Percentiles rank a stretch among this genome's conserved stretches.
Evolutionary conservation across 2,797 vertebrate species (phyloP).

Genomic region (Choloepus didactylus): DNA sequence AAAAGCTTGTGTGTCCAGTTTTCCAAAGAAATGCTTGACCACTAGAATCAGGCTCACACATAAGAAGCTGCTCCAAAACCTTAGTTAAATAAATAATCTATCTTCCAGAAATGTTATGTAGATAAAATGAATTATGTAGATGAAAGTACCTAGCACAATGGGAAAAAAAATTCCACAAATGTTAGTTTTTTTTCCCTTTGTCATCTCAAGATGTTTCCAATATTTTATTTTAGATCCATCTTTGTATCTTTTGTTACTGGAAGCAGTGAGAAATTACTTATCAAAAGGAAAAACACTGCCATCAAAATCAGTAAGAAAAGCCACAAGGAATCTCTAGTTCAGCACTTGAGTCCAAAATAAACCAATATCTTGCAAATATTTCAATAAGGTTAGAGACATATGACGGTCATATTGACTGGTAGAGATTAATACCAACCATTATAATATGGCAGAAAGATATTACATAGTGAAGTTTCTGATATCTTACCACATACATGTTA

Average conservation of each 20-base stretch:
- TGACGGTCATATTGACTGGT: background rate
- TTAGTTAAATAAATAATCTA: background rate
- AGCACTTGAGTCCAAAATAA: background rate
- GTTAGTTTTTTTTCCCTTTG: background rate
- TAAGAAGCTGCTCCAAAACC: background rate
- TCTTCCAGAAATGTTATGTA: background rate
- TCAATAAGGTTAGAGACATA: background rate
- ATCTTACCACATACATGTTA: background rate
- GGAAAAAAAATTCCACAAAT: background rate
- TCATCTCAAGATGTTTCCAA: conserved; percentile 5
- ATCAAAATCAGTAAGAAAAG: background rate
- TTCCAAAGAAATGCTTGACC: background rate
- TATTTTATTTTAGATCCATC: conserved; percentile 13
- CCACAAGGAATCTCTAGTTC: background rate
- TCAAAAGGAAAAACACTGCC: background rate
- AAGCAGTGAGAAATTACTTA: conserved; percentile 34
- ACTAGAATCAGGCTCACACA: background rate
- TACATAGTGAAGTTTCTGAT: background rate
- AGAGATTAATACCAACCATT: background rate
- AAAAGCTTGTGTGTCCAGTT: background rate
- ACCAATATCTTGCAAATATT: background rate
- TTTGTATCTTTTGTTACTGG: background rate
- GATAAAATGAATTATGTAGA: conserved; percentile 13
- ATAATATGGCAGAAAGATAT: background rate
- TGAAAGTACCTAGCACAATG: background rate